A percentile compares a stretch with the other conserved stretches of the same genome.
These are phyloP conservation scores for Zosterops borbonicus DNA, from an alignment of 2,113 vertebrate genomes.

Conservation along the genomic window DNA sequence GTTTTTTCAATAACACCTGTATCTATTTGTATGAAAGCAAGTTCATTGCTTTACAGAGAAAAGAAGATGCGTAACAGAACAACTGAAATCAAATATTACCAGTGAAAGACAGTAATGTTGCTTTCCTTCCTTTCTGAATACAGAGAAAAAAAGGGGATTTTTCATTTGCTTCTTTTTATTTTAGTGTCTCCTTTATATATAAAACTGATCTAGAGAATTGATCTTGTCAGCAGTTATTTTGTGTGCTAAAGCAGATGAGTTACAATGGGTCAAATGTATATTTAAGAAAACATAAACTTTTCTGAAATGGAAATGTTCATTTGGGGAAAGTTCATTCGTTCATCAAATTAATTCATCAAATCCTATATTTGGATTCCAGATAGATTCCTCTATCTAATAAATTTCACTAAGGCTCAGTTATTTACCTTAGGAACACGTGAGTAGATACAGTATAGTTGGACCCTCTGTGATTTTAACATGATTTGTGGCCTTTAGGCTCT, in stretches of 20 bases:
- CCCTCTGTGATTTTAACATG: neutral
- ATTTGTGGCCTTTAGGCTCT: neutral
- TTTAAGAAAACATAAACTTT: neutral
- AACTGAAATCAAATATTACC: neutral
- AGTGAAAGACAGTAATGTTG: neutral
- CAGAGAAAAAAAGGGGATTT: neutral
- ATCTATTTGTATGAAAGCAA: neutral
- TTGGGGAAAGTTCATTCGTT: neutral
- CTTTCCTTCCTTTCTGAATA: constrained; percentile 32
- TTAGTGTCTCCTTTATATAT: neutral
- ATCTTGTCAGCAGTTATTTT: neutral
- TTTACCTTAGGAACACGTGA: neutral
- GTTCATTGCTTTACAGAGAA: neutral
- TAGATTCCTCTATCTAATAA: neutral
- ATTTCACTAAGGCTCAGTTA: neutral
- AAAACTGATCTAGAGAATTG: neutral
- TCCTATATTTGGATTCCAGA: neutral
- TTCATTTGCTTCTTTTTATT: neutral
- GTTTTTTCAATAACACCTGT: neutral
- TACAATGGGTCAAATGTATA: neutral
- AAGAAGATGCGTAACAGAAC: neutral
- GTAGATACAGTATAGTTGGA: neutral
- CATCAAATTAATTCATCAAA: no score
- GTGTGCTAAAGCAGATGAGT: neutral
- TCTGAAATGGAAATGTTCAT: neutral